Percentiles rank a stretch among this genome's conserved stretches.
Conservation (phyloP, 2,113 vertebrate species). For the Rhea americana region DNA sequence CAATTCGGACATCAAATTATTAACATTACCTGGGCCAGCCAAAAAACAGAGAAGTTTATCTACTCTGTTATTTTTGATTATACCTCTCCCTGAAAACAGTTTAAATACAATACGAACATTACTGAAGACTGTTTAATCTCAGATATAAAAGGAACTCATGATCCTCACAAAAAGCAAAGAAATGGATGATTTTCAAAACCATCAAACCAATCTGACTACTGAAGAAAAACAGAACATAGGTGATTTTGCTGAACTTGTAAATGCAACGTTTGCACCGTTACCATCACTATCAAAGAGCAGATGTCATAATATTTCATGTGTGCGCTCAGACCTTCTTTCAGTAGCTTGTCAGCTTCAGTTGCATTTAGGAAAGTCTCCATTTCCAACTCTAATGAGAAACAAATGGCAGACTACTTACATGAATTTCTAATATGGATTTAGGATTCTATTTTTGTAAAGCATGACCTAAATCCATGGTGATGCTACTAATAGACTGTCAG, state of each 20-base stretch:
- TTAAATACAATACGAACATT: neutral
- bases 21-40: no score
- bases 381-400: neutral
- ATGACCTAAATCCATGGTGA: neutral
- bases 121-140: neutral
- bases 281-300: neutral
- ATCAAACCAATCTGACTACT: accelerated
- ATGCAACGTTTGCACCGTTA: neutral
- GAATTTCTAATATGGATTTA: neutral
- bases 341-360: neutral
- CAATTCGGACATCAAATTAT: neutral
- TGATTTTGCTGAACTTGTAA: neutral
- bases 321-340: neutral
- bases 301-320: neutral
- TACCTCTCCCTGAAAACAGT: neutral
- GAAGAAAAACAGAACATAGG: neutral
- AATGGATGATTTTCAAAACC: neutral
- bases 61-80: neutral
- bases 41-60: neutral
- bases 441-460: slow-evolving; percentile 29
- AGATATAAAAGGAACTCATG: neutral
- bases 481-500: neutral
- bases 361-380: neutral
- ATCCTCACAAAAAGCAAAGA: neutral
- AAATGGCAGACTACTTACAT: neutral